These are phyloP conservation scores for Eulemur macaco DNA, from an alignment of 2,113 vertebrate species.

Conservation along the genomic window DNA sequence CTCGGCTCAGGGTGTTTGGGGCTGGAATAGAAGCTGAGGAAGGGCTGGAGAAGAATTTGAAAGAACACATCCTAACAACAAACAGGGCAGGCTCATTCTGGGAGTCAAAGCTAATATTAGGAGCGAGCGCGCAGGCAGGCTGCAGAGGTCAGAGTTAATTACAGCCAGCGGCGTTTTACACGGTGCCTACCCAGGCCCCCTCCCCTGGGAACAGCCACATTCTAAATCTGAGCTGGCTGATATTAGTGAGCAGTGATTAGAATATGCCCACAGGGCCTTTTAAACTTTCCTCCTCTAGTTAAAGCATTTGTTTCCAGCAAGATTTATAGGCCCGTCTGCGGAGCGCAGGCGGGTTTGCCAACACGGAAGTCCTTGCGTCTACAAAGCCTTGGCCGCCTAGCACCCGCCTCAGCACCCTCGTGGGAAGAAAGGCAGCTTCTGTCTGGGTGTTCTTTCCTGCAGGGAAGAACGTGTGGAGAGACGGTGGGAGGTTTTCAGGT, in stretches of 20 bases:
- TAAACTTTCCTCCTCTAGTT: conserved; percentile 80
- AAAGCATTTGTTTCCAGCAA: conserved; percentile 83
- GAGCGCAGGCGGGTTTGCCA: conserved; percentile 73
- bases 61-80: not conserved
- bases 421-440: not conserved
- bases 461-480: not conserved
- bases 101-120: conserved; percentile 52
- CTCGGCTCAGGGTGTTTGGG: too few species aligned
- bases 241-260: conserved; percentile 83
- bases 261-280: conserved; percentile 85
- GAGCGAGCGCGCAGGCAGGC: conserved; percentile 64
- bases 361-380: conserved; percentile 58
- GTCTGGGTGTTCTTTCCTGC: not conserved
- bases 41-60: not conserved
- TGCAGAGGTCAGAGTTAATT: conserved; percentile 85
- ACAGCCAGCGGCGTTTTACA: conserved; percentile 79
- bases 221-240: conserved; percentile 77
- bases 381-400: not conserved
- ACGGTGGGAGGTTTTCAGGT: not conserved
- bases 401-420: not conserved
- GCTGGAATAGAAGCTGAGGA: not conserved
- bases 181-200: conserved; percentile 69
- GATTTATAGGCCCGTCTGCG: conserved; percentile 82
- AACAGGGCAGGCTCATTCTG: not conserved
- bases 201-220: conserved; percentile 78